Evolutionary conservation across 2,797 vertebrate genomes (phyloP).

Genomic region (Acridotheres tristis): DNA sequence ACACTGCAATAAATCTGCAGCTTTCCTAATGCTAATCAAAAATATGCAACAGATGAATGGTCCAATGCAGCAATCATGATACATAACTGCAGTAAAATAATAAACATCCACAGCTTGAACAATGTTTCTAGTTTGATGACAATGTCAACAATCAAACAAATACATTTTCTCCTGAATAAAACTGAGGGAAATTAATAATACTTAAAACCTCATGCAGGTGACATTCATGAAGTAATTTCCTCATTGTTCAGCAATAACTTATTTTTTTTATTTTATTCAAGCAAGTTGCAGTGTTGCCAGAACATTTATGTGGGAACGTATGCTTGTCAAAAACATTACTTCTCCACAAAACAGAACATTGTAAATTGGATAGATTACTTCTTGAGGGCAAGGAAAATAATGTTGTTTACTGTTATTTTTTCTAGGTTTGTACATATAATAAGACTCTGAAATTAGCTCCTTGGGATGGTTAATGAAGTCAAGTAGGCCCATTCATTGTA

Average conservation of each 20-base stretch:
- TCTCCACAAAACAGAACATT: not conserved
- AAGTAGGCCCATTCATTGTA: not conserved
- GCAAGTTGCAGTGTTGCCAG: not conserved
- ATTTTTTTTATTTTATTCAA: not conserved
- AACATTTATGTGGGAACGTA: not conserved
- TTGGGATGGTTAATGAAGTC: not conserved
- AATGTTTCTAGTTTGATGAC: not conserved
- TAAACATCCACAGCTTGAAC: not conserved
- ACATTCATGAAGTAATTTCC: not conserved
- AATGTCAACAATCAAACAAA: not conserved
- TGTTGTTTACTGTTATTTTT: conserved; percentile 9
- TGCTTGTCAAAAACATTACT: not conserved
- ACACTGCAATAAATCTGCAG: not conserved
- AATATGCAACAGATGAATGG: not conserved
- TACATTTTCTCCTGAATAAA: not conserved
- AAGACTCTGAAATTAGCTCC: not conserved
- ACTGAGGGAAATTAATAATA: not conserved
- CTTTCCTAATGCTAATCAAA: not conserved
- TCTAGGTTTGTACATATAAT: not conserved
- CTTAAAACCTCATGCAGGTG: not conserved
- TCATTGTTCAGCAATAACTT: not conserved
- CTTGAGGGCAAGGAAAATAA: not conserved
- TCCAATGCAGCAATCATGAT: not conserved
- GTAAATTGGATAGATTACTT: not conserved
- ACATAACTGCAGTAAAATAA: not conserved